phyloP scores from a whole-genome alignment of 1,140 invertebrate genomes.

The Brachionus koreanus region DNA sequence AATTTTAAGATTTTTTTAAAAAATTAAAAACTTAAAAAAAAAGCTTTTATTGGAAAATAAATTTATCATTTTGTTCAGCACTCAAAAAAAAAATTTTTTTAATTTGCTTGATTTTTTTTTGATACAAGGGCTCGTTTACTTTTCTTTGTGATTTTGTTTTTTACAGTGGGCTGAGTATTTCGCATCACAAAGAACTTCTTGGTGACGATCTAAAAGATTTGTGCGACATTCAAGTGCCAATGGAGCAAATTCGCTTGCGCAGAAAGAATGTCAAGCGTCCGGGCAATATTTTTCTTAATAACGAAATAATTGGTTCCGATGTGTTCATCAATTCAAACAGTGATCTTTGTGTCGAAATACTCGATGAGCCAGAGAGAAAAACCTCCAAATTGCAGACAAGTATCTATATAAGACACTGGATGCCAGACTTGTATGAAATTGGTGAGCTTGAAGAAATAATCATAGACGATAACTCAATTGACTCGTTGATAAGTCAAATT shows the following conservation, averaged over 20 bases:
- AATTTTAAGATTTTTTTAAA: too few species aligned
- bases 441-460: neutral
- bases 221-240: neutral
- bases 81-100: neutral
- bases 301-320: constrained; percentile 29
- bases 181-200: constrained; percentile 12
- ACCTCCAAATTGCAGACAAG: neutral
- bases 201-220: constrained; percentile 21
- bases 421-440: constrained; percentile 13
- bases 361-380: constrained; percentile 5
- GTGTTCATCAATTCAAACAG: neutral
- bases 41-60: neutral
- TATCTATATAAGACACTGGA: constrained; percentile 26
- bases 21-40: neutral
- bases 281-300: constrained; percentile 6
- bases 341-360: constrained; percentile 17
- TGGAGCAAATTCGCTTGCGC: constrained; percentile 5
- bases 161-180: neutral
- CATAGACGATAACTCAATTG: neutral
- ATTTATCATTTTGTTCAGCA: neutral
- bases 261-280: constrained; percentile 26
- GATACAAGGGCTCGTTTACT: neutral
- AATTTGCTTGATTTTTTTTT: neutral
- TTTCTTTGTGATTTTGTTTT: constrained; percentile 34
- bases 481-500: neutral